Conservation (phyloP, 2,113 vertebrate species). For the Atractosteus spatula region DNA sequence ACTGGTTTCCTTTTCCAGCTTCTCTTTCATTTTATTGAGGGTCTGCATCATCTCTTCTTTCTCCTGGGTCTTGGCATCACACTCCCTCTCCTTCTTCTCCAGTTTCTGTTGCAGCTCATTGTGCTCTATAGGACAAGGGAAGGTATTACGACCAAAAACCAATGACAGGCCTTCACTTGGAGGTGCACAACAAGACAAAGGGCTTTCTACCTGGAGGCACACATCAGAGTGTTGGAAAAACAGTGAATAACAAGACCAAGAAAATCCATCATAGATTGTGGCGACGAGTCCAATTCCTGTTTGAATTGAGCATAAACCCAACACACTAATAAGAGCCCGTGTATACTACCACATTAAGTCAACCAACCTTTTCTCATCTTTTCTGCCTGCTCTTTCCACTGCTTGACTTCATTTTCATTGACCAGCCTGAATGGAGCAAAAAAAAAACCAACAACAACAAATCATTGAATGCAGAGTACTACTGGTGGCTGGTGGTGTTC, state of each 20-base stretch:
- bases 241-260: not conserved
- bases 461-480: too few species aligned
- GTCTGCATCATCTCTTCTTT: conserved; percentile 99
- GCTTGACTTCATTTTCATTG: conserved; percentile 98
- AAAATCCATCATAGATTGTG: not conserved
- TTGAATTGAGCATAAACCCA: too few species aligned
- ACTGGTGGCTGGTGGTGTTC: too few species aligned
- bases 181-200: too few species aligned
- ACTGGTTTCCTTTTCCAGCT: conserved; percentile 87
- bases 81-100: conserved; percentile 96
- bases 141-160: not conserved
- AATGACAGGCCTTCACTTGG: too few species aligned
- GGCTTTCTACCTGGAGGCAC: not conserved
- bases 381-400: conserved; percentile 98
- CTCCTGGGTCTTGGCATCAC: conserved; percentile 95
- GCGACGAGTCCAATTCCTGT: too few species aligned
- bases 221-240: not conserved
- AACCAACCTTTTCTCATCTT: conserved; percentile 94
- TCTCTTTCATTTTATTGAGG: conserved; percentile 98
- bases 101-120: conserved; percentile 90
- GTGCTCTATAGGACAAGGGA: conserved; percentile 73
- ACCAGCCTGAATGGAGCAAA: conserved; percentile 77
- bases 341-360: not conserved
- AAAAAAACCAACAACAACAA: not conserved
- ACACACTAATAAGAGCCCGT: not conserved